A percentile compares a stretch with the other conserved stretches of the same genome.
phyloP scores from a whole-genome alignment of 2,888 invertebrate genomes.

The Diplazon laetatorius region DNA sequence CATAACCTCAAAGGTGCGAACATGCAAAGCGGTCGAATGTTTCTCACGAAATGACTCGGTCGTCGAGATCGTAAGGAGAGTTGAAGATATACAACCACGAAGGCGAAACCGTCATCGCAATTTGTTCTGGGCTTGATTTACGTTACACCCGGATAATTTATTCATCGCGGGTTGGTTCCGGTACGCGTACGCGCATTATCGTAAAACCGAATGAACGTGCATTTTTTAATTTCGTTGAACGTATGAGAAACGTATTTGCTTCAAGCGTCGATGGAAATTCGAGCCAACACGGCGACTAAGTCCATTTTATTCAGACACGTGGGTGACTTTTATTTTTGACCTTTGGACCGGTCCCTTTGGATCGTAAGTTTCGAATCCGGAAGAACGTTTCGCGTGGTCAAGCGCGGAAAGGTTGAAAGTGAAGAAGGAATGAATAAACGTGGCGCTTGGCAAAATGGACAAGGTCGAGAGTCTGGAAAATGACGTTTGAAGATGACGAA shows the following conservation, averaged over 20 bases:
- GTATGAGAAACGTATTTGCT: conserved; percentile 3
- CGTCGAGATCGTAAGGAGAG: conserved; percentile 9
- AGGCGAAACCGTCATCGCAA: conserved; percentile 41
- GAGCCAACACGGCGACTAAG: conserved; percentile 31
- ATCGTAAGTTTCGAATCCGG: neutral
- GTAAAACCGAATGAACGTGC: conserved; percentile 14
- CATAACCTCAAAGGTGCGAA: too few species aligned
- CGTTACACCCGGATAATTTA: conserved; percentile 27
- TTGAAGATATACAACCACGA: conserved; percentile 32
- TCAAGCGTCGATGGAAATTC: conserved; percentile 8
- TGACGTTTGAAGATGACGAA: conserved; percentile 9
- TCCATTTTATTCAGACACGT: conserved; percentile 33
- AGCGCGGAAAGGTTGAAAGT: neutral
- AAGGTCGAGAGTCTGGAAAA: conserved; percentile 34
- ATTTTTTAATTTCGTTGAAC: conserved; percentile 29
- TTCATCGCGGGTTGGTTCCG: neutral
- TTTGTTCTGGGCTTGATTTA: conserved; percentile 39
- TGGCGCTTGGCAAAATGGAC: conserved; percentile 14
- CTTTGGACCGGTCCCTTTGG: conserved; percentile 2
- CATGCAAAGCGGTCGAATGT: too few species aligned
- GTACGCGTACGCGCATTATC: conserved; percentile 1
- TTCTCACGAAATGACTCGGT: too few species aligned
- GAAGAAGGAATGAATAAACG: neutral
- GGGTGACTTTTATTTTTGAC: conserved; percentile 1
- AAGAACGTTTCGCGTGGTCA: conserved; percentile 20